phyloP scores from a whole-genome alignment of 2,797 vertebrate genomes.

The Fistularia commersonii region DNA sequence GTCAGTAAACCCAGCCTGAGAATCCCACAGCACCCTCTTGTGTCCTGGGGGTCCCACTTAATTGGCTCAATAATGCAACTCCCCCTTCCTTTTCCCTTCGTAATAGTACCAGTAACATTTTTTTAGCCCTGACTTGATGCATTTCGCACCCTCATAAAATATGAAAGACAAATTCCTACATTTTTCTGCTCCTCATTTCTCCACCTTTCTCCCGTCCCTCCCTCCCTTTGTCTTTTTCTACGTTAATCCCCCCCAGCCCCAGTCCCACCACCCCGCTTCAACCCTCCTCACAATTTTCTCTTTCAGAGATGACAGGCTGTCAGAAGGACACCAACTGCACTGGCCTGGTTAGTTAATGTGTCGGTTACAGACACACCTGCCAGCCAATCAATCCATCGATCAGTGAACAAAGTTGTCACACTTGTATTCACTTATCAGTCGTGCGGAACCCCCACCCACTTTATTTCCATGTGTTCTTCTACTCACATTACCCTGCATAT shows the following conservation, averaged over 20 bases:
- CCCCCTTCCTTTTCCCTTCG: no score
- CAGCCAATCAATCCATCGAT: slow-evolving; percentile 44
- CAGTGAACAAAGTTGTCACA: slow-evolving; percentile 50
- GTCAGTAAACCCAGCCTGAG: no score
- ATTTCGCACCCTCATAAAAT: no score
- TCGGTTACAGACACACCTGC: slow-evolving; percentile 63
- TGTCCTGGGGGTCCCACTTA: no score
- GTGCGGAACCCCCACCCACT: not conserved
- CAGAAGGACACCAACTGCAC: slow-evolving; percentile 45
- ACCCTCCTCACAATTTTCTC: slow-evolving; percentile 28
- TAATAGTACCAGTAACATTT: no score
- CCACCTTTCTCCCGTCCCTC: slow-evolving; percentile 5
- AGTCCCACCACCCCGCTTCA: slow-evolving; percentile 13
- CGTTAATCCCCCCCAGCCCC: slow-evolving; percentile 29
- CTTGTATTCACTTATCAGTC: no score
- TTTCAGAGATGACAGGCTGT: slow-evolving; percentile 57
- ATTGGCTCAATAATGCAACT: no score
- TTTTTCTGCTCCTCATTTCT: not conserved
- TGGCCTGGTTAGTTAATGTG: slow-evolving; percentile 55
- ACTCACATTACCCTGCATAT: slow-evolving; percentile 50
- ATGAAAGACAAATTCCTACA: no score
- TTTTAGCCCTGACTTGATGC: no score
- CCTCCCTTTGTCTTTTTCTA: slow-evolving; percentile 29
- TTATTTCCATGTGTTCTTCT: slow-evolving; percentile 57
- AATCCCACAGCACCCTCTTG: no score